Conservation (phyloP, 2,888 invertebrate species). For the Pterobdella sp. region DNA sequence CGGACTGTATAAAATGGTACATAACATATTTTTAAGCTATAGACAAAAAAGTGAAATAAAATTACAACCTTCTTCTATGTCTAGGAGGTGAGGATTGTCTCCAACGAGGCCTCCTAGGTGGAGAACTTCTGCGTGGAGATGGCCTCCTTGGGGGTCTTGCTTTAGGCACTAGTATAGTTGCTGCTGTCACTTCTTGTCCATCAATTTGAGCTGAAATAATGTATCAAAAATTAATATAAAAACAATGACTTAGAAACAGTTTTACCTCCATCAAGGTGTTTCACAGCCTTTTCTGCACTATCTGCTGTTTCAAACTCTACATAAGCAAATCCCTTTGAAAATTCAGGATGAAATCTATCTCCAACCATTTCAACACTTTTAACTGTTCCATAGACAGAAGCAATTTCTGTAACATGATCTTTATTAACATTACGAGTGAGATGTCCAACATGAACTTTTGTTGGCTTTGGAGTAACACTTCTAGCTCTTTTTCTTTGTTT, state of each 20-base stretch:
- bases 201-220: slow-evolving; percentile 71
- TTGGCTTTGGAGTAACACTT: slow-evolving; percentile 74
- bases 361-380: slow-evolving; percentile 80
- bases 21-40: slow-evolving; percentile 2
- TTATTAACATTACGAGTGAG: slow-evolving; percentile 83
- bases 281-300: slow-evolving; percentile 95
- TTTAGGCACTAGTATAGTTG: slow-evolving; percentile 70
- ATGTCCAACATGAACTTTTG: slow-evolving; percentile 85
- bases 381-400: slow-evolving; percentile 58
- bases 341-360: slow-evolving; percentile 77
- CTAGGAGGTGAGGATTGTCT: slow-evolving; percentile 44
- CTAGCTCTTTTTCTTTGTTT: slow-evolving; percentile 59
- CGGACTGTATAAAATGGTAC: background rate
- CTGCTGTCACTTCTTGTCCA: slow-evolving; percentile 87
- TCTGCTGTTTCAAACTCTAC: slow-evolving; percentile 87
- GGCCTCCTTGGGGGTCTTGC: slow-evolving; percentile 43
- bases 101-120: slow-evolving; percentile 35
- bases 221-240: background rate
- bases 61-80: slow-evolving; percentile 43
- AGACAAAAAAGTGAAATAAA: background rate
- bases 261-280: slow-evolving; percentile 95
- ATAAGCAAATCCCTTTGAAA: slow-evolving; percentile 87
- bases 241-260: background rate
- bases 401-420: slow-evolving; percentile 50
- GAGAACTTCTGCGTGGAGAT: slow-evolving; percentile 39